Evolutionary conservation across 1,140 invertebrate species (phyloP).

Genomic region (Drosophila simulans): DNA sequence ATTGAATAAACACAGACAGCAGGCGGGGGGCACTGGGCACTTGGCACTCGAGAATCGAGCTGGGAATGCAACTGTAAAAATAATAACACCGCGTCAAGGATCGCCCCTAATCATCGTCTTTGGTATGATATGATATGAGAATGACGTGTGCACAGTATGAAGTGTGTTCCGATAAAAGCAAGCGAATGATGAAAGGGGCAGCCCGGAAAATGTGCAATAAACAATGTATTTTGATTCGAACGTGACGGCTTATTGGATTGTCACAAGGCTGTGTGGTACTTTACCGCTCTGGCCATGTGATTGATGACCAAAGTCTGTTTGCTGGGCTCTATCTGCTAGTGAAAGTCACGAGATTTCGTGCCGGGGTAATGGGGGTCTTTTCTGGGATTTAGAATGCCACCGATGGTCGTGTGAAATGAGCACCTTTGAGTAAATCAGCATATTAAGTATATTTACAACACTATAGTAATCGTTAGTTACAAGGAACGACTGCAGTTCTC

Average conservation of each 20-base stretch:
- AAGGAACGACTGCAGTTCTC: no score
- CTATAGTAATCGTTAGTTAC: no score
- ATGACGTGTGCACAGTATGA: conserved; percentile 36
- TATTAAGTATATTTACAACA: no score
- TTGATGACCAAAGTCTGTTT: conserved; percentile 42
- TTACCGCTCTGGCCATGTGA: conserved; percentile 46
- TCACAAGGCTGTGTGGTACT: conserved; percentile 45
- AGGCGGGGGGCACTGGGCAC: background rate
- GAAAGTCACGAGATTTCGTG: conserved; percentile 39
- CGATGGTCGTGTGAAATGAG: background rate
- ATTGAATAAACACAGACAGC: conserved; percentile 47
- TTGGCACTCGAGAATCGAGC: conserved; percentile 1
- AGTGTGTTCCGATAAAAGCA: conserved; percentile 24
- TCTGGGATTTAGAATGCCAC: conserved; percentile 1
- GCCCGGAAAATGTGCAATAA: conserved; percentile 47
- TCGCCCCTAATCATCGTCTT: conserved; percentile 28
- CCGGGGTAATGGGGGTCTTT: conserved; percentile 5
- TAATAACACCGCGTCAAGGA: conserved; percentile 43
- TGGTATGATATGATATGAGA: conserved; percentile 15
- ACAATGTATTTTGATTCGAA: conserved; percentile 56
- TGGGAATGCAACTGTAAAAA: conserved; percentile 36
- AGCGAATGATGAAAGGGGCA: conserved; percentile 1
- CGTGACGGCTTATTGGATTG: conserved; percentile 56
- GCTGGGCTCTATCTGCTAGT: conserved; percentile 23
- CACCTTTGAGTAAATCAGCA: background rate